Conservation (phyloP, 2,113 vertebrate species). For the Pantherophis guttatus region DNA sequence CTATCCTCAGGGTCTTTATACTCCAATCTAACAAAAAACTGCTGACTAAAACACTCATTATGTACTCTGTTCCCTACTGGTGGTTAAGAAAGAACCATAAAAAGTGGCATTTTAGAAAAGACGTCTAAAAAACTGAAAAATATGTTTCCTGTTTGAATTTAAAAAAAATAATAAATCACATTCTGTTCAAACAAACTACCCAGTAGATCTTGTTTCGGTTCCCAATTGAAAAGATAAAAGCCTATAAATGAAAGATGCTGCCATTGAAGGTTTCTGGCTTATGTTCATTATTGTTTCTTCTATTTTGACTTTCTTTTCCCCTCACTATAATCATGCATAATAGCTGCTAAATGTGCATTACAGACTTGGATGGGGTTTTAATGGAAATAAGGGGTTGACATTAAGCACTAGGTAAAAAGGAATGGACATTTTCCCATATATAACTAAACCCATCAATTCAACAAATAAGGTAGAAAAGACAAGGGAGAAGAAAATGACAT, state of each 20-base stretch:
- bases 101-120: not conserved
- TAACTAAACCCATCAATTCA: conserved; percentile 39
- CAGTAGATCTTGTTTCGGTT: not conserved
- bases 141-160: not conserved
- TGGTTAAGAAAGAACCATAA: not conserved
- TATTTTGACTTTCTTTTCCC: not conserved
- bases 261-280: not conserved
- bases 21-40: not conserved
- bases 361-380: conserved; percentile 4
- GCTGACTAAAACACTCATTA: not conserved
- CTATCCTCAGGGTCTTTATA: not conserved
- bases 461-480: conserved; percentile 22
- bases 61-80: not conserved
- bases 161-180: not conserved
- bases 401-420: conserved; percentile 7
- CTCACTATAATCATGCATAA: not conserved
- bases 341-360: conserved; percentile 22
- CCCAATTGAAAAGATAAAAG: not conserved
- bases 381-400: conserved; percentile 17
- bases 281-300: not conserved
- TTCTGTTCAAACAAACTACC: not conserved
- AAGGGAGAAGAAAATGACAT: conserved; percentile 2
- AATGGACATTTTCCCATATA: not conserved
- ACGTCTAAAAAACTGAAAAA: not conserved
- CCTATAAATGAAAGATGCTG: not conserved